Percentiles rank a stretch among this genome's conserved stretches.
Evolutionary conservation across 2,797 vertebrate species (phyloP).

Genomic region (Neostethus bicornis): DNA sequence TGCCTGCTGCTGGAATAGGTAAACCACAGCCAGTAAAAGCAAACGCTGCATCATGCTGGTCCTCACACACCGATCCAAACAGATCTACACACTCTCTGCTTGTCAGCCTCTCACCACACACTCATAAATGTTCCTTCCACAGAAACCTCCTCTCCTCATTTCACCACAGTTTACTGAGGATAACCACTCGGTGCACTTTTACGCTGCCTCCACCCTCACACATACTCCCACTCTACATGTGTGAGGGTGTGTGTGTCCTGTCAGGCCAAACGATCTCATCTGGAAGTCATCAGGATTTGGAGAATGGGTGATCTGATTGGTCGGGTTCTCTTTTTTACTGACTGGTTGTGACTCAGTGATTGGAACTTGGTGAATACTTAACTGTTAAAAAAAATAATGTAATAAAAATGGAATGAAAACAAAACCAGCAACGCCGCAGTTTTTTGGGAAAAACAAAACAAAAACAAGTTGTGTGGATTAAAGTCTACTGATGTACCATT

Average conservation of each 20-base stretch:
- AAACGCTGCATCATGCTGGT: slow-evolving; percentile 49
- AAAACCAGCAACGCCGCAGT: no score
- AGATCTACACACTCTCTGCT: slow-evolving; percentile 6
- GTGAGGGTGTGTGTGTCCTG: slow-evolving; percentile 8
- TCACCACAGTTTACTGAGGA: slow-evolving; percentile 12
- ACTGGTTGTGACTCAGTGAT: slow-evolving; percentile 29
- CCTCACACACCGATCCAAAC: slow-evolving; percentile 14
- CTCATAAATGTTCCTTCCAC: slow-evolving; percentile 14
- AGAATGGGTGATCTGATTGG: slow-evolving; percentile 48
- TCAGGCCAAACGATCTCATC: slow-evolving; percentile 68
- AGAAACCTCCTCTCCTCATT: slow-evolving; percentile 10
- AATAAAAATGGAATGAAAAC: slow-evolving; percentile 6
- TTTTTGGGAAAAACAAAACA: no score
- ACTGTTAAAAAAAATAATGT: slow-evolving; percentile 1
- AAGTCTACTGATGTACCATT: no score
- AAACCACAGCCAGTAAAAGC: slow-evolving; percentile 53
- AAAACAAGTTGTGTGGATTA: no score
- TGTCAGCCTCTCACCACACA: slow-evolving; percentile 7
- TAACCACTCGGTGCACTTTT: slow-evolving; percentile 11
- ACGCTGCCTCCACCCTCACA: slow-evolving; percentile 24
- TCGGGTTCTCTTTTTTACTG: slow-evolving; percentile 43
- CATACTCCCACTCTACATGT: slow-evolving; percentile 11
- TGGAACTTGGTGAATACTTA: slow-evolving; percentile 8
- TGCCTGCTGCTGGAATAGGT: slow-evolving; percentile 58
- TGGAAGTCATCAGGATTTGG: slow-evolving; percentile 75